Conservation (phyloP, 1,140 invertebrate genomes). For the Ctenoplectra terminalis region DNA sequence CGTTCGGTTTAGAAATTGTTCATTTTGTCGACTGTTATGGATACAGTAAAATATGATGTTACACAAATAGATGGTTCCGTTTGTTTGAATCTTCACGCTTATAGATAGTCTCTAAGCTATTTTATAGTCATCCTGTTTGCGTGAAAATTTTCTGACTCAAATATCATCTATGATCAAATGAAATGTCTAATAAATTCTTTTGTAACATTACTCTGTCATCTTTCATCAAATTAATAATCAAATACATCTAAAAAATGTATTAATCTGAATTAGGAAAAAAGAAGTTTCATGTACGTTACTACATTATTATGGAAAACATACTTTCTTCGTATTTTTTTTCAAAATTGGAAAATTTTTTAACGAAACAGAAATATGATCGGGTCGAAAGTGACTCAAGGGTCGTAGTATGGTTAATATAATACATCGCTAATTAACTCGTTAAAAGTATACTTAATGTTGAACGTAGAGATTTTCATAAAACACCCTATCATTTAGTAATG, state of each 20-base stretch:
- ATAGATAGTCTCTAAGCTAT: background rate
- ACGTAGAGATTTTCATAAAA: background rate
- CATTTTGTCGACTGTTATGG: background rate
- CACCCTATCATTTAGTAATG: no score
- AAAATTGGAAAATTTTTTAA: no score
- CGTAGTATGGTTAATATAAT: no score
- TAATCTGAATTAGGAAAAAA: no score
- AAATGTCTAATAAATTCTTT: no score
- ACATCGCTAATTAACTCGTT: background rate
- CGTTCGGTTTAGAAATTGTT: background rate
- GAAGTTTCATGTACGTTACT: no score
- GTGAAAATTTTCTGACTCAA: background rate
- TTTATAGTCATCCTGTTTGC: conserved; percentile 5
- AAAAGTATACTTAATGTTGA: background rate
- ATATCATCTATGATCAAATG: background rate
- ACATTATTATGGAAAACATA: no score
- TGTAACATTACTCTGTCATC: no score
- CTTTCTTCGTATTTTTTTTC: no score
- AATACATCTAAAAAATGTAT: background rate
- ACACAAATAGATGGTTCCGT: conserved; percentile 1
- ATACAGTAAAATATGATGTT: conserved; percentile 2
- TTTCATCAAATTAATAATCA: no score
- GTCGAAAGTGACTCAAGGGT: no score
- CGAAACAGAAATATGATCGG: no score
- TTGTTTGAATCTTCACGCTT: conserved; percentile 4